Evolutionary conservation across 2,113 vertebrate genomes (phyloP), one percentile per base, ranked within the genome.

Genomic region (Actinemys pallida): DNA sequence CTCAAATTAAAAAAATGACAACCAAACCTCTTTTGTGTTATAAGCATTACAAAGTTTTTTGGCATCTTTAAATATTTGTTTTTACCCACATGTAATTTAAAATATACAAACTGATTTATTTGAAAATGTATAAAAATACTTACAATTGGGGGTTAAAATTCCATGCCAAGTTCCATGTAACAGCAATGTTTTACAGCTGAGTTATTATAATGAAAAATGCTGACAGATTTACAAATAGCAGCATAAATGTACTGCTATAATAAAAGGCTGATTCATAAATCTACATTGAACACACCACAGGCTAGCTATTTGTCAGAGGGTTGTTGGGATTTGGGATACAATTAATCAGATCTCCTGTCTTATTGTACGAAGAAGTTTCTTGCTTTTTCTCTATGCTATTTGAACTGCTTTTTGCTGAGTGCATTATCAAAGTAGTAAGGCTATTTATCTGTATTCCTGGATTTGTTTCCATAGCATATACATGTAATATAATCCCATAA

Each of bases 251-350:
- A 69, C 16, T 35, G 59, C 35, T 75, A 19, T n/a, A 16, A 11
- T 3, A 45, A 39, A 72, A 88, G 88, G 80, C 24, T 35, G 6
- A n/a, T 88, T 53, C 42, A 39, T 5, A n/a, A 35, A 10, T 54
- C 12, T 16, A 2, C 27, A 8, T n/a, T 84, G 69, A n/a, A 42
- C 49, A 62, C 5, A 11, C 16, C 0, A 1, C n/a, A 65, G 85
- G 31, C 13, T 29, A 35, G 3, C 4, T 2, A 31, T 83, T 78
- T 59, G 54, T 76, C 10, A 45, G 83, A 3, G 0, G 0, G 3
- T 20, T 79, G 50, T 93, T 52, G 25, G 62, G 8, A 4, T 54
- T 50, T 87, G 11, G 9, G 25, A 8, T 3, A 3, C 47, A 2
- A 11, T n/a, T 88, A 59, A 27, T 27, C 53, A 54, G 69, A 57